Base-by-base conservation (phyloP, 2,888 invertebrate species). In the Acrobeloides nanus region DNA sequence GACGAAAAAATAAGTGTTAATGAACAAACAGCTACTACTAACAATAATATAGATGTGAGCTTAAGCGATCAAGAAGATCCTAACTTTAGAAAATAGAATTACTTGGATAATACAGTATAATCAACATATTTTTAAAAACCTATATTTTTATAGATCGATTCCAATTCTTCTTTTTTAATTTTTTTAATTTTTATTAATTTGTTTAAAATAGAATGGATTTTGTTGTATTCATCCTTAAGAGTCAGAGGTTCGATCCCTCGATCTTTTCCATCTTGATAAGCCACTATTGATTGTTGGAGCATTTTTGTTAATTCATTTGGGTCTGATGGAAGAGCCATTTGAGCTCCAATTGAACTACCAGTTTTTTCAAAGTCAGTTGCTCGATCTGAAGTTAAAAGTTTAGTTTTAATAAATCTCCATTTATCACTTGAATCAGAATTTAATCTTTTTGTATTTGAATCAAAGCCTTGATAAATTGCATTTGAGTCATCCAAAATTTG, bases 361-460 rank as follows among this genome's bases (percentile, higher is more conserved):
- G 25, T 4, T 10, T 26, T 12, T 35, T 41, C 37, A 49, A 23
- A 35, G 48, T 24, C 46, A 38, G 10, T 29, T 44, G 37, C 10
- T 51, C 37, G 18, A 39, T 53, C 53, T 10, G 50, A 10, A 12
- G 29, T 41, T 47, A 57, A 57, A 40, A 53, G 53, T 26, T 59
- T 53, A 25, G 24, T 43, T 38, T 58, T 59, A 15, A 59, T 59
- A 43, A 55, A 59, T 39, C 52, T 59, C 55, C 57, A 59, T 46
- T 59, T 59, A 51, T 59, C 55, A 55, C 55, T 59, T 27, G 57
- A 24, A 59, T 59, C 59, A 38, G 57, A 31, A 59, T 59, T 59
- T 46, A 55, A 59, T 46, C 51, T 52, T 51, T 55, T 59, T 33
- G 25, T 17, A 15, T 21, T 46, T 41, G 46, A 51, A 48, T 59